Percentiles rank a stretch among this genome's conserved stretches.
Evolutionary conservation across 2,113 vertebrate species (phyloP).

Genomic region (Daubentonia madagascariensis): DNA sequence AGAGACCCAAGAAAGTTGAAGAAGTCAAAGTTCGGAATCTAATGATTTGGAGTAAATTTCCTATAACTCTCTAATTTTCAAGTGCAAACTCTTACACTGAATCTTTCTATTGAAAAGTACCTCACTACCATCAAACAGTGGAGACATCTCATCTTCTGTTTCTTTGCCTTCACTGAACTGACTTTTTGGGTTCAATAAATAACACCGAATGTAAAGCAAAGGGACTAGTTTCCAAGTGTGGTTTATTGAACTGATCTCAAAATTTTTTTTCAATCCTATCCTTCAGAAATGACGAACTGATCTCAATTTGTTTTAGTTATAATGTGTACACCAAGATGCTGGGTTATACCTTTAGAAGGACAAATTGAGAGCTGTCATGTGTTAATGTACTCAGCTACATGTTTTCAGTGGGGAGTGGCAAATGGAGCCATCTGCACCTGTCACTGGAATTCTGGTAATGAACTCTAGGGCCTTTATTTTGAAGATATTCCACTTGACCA

Average conservation of each 20-base stretch:
- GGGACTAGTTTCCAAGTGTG: neutral
- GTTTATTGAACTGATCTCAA: neutral
- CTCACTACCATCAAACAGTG: neutral
- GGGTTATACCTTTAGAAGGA: neutral
- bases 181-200: neutral
- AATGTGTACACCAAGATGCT: neutral
- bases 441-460: neutral
- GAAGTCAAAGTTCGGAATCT: neutral
- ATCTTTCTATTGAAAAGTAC: neutral
- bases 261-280: too few species aligned
- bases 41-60: neutral
- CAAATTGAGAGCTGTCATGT: neutral
- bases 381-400: neutral
- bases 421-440: neutral
- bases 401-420: neutral
- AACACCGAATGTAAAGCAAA: neutral
- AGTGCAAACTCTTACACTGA: neutral
- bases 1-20: neutral
- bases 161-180: neutral
- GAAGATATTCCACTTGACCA: neutral
- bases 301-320: neutral
- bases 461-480: neutral
- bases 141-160: neutral
- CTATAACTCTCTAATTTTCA: neutral
- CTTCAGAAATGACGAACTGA: neutral